A percentile compares a stretch with the other conserved stretches of the same genome.
These are phyloP conservation scores for Andrena marginata DNA, from an alignment of 2,888 invertebrate species.

Conservation along the genomic window DNA sequence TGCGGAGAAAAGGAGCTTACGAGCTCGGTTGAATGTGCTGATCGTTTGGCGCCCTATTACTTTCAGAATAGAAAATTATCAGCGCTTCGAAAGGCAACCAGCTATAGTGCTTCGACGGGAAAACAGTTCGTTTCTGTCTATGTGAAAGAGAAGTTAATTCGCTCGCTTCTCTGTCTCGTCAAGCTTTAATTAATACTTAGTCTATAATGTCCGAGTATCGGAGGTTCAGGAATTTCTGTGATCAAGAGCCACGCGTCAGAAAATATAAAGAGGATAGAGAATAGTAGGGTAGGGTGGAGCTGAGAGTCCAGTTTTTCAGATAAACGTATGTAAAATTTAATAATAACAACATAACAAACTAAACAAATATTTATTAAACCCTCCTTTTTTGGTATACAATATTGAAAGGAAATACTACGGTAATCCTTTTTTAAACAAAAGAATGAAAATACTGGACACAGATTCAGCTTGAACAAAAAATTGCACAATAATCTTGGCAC, in stretches of 20 bases:
- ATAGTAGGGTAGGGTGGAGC: neutral
- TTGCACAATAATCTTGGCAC: too few relatives aligned
- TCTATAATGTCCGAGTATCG: neutral
- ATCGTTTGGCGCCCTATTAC: slow-evolving; percentile 63
- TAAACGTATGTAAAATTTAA: too few relatives aligned
- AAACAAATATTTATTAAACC: too few relatives aligned
- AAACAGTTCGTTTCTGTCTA: neutral
- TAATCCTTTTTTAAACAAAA: too few relatives aligned
- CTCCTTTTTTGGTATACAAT: too few relatives aligned
- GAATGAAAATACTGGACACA: too few relatives aligned
- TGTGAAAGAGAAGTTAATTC: neutral
- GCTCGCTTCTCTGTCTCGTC: neutral
- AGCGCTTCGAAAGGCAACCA: slow-evolving; percentile 10
- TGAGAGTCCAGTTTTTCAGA: too few relatives aligned
- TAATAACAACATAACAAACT: too few relatives aligned
- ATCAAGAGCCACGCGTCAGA: neutral
- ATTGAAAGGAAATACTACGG: too few relatives aligned
- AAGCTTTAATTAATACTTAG: neutral
- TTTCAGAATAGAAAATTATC: slow-evolving; percentile 60
- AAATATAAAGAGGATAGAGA: neutral
- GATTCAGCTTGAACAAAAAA: too few relatives aligned
- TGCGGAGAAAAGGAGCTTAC: slow-evolving; percentile 65
- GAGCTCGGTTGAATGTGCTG: slow-evolving; percentile 55
- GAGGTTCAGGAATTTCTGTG: neutral
- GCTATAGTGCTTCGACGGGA: neutral